Evolutionary conservation across 2,888 invertebrate genomes (phyloP).

Genomic region (Xanthia togata): DNA sequence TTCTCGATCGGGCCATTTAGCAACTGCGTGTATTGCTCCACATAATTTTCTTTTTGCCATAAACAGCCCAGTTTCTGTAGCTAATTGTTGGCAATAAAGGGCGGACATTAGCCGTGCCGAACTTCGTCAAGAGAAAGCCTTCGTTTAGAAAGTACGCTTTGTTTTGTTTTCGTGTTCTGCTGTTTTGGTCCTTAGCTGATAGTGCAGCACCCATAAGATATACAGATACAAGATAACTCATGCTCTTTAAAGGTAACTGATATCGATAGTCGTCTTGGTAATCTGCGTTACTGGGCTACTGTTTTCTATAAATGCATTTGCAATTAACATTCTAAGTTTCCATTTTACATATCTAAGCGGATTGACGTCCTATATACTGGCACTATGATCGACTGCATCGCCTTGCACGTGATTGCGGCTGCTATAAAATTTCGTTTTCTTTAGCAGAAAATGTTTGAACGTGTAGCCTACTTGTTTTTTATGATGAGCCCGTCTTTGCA

Average conservation of each 20-base stretch:
- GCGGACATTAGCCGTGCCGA: conserved; percentile 78
- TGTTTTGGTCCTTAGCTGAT: conserved; percentile 77
- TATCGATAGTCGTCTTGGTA: conserved; percentile 71
- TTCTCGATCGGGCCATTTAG: conserved; percentile 53
- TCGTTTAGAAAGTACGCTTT: conserved; percentile 85
- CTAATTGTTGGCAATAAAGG: conserved; percentile 81
- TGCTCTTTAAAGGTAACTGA: conserved; percentile 59
- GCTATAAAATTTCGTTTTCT: conserved; percentile 75
- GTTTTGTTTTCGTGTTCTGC: conserved; percentile 81
- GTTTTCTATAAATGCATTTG: conserved; percentile 78
- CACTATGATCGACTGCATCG: conserved; percentile 72
- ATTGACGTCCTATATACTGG: conserved; percentile 78
- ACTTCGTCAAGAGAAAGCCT: conserved; percentile 84
- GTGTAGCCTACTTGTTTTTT: conserved; percentile 48
- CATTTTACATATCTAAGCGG: conserved; percentile 80
- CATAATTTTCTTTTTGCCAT: conserved; percentile 67
- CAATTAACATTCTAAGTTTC: conserved; percentile 80
- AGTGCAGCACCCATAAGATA: conserved; percentile 70
- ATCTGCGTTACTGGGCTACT: conserved; percentile 63
- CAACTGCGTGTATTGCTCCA: conserved; percentile 51
- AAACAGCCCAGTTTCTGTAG: conserved; percentile 70
- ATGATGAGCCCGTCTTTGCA: conserved; percentile 21
- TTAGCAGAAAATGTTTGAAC: conserved; percentile 60
- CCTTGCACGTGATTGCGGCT: conserved; percentile 71
- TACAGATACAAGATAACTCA: conserved; percentile 63